A percentile compares a stretch with the other conserved stretches of the same genome.
Conservation (phyloP, 1,140 invertebrate genomes). For the Aculops lycopersici region DNA sequence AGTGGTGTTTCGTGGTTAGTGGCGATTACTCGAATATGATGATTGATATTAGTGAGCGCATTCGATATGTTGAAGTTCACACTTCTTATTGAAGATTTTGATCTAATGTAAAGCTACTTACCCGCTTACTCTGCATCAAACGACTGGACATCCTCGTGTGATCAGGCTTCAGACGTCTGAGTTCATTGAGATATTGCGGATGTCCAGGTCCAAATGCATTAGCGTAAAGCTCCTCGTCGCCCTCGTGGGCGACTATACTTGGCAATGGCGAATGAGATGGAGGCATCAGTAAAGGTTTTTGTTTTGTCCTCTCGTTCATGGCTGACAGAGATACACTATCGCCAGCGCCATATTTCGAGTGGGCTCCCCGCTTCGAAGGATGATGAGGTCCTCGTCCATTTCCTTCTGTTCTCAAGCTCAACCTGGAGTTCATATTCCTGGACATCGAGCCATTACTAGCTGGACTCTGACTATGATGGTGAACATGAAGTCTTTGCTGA, state of each 20-base stretch:
- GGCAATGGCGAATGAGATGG: not conserved
- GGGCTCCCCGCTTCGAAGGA: not conserved
- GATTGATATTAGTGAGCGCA: no score
- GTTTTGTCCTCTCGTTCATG: not conserved
- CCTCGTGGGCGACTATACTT: no score
- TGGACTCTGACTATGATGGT: not conserved
- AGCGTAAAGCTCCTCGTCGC: not conserved
- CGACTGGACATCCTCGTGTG: not conserved
- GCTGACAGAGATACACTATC: not conserved
- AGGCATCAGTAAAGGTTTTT: not conserved
- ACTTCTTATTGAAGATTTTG: no score
- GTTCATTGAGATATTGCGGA: not conserved
- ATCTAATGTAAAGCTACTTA: no score
- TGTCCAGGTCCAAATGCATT: not conserved
- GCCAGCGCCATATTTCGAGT: not conserved
- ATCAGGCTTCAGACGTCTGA: not conserved
- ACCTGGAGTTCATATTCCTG: not conserved
- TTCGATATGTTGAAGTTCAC: no score
- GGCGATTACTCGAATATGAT: no score
- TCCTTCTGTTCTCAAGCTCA: not conserved
- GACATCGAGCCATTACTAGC: not conserved
- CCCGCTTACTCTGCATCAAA: no score
- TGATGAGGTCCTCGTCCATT: not conserved
- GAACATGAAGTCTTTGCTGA: no score
- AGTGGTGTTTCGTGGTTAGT: no score